Evolutionary conservation across 2,113 vertebrate species (phyloP).

Genomic region (Orcinus orca): DNA sequence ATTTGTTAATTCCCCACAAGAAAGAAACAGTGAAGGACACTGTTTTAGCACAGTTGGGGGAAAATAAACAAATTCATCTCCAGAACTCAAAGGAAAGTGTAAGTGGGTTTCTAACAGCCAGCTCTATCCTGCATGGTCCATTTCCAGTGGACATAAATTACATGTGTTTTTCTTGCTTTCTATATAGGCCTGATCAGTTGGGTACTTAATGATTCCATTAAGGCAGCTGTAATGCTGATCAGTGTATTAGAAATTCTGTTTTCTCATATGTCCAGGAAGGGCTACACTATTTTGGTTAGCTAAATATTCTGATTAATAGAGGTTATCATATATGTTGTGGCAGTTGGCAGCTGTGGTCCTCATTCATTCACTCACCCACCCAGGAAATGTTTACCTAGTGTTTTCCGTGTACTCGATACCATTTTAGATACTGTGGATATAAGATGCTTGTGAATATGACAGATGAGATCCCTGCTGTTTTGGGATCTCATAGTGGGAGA

Average conservation of each 20-base stretch:
- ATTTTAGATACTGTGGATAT: background rate
- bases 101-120: background rate
- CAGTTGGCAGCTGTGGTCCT: background rate
- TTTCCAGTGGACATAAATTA: background rate
- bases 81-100: background rate
- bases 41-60: background rate
- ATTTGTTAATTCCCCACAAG: background rate
- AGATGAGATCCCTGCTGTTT: background rate
- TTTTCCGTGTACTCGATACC: background rate
- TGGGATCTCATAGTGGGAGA: background rate
- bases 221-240: background rate
- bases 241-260: background rate
- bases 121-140: background rate
- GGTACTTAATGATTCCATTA: background rate
- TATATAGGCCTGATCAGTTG: background rate
- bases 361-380: background rate
- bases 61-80: background rate
- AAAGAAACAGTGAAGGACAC: background rate
- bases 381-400: background rate
- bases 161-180: background rate
- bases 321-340: background rate
- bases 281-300: background rate
- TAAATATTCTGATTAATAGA: background rate
- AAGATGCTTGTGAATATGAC: background rate
- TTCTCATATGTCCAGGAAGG: background rate